Evolutionary conservation across 2,113 vertebrate species (phyloP).

Genomic region (Leiothrix lutea): DNA sequence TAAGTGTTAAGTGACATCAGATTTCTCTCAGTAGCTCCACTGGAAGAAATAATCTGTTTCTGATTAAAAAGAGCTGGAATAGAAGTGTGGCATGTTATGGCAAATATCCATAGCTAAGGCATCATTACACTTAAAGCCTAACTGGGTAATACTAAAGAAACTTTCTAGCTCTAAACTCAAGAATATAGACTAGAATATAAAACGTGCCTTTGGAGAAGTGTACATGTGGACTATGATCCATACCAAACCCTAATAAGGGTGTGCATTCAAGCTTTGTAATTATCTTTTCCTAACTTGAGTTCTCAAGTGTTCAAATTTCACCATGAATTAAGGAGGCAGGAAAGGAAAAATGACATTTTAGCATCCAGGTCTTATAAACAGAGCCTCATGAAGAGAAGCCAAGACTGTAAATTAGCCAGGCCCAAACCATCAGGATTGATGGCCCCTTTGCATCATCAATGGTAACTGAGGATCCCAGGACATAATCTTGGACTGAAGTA

Average conservation of each 20-base stretch:
- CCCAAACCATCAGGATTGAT: not conserved
- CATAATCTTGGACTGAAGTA: not conserved
- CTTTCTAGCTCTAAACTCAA: not conserved
- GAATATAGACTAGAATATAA: not conserved
- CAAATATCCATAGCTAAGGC: not conserved
- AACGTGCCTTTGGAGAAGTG: not conserved
- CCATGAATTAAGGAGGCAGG: not conserved
- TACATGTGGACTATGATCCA: not conserved
- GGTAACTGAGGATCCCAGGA: not conserved
- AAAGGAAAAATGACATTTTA: not conserved
- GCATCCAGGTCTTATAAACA: not conserved
- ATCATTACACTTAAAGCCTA: not conserved
- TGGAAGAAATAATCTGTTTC: not conserved
- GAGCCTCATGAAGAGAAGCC: not conserved
- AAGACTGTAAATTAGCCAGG: not conserved
- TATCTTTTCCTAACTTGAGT: not conserved
- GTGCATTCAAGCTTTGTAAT: not conserved
- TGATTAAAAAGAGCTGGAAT: constrained; percentile 6
- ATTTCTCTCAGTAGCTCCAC: not conserved
- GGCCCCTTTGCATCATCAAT: not conserved
- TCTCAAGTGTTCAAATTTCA: not conserved
- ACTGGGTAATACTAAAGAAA: not conserved
- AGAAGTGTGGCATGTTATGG: not conserved
- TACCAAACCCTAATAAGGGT: not conserved
- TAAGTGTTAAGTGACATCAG: not conserved